Base-by-base conservation (phyloP, 2,113 vertebrate genomes). In the Vidua chalybeata region DNA sequence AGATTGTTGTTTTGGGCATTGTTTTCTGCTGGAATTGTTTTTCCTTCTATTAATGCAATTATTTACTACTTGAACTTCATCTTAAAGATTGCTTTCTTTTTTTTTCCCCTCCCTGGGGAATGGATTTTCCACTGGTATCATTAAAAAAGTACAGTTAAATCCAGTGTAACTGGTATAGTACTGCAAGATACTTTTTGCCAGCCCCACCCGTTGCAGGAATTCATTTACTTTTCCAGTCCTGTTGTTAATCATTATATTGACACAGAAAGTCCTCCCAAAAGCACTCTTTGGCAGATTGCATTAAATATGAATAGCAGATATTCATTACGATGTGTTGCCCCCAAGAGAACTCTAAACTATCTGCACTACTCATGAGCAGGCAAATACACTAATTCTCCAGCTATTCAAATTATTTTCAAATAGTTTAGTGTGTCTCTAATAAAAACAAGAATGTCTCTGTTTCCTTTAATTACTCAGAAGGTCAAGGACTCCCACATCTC, bases 251-350 rank as follows among this genome's bases (percentile, higher is more conserved):
- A 97, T 94, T 96, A 85, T 94, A 96, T 96, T 97, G 92, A 95
- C 97, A 96, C 94, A 95, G 74, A 97, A 96, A 97, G 95, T 92
- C 93, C 84, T 97, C 95, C 96, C 94, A 93, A 94, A 97, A 96
- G 94, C 92, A 90, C 90, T 96, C 93, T 96, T 96, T 96, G 96
- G 96, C 93, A 97, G 92, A 96, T 97, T 96, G 86, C 93, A 97
- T 97, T 96, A 96, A 96, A 97, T 96, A 94, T 96, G 94, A 96
- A 93, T 94, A 95, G 93, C 93, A 95, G 97, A 96, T 97, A 97
- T 96, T 97, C 97, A 96, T 94, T 96, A 94, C 86, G 63, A 96
- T 97, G 91, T 95, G 96, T 97, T 96, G 92, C 74, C 94, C 96
- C 95, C 95, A 90, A 75, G 94, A 95, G 95, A 96, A 90, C 92